Conservation (phyloP, 1,140 invertebrate genomes). For the Cotesia vestalis region DNA sequence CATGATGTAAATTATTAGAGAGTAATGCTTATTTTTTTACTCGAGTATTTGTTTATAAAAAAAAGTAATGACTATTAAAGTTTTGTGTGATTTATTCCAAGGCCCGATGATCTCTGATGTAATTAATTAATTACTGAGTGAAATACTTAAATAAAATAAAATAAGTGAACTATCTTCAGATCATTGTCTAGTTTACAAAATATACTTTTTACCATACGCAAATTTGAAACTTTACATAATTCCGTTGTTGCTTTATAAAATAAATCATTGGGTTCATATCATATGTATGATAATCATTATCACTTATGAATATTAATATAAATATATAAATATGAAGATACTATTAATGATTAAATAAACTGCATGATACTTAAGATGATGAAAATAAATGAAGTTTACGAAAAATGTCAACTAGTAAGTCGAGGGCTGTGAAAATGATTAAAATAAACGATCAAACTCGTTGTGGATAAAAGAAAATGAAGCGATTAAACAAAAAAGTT, state of each 20-base stretch:
- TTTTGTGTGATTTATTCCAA: slow-evolving; percentile 3
- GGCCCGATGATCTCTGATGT: slow-evolving; percentile 6
- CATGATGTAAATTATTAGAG: slow-evolving; percentile 17
- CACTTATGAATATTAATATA: neutral
- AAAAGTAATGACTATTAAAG: slow-evolving; percentile 3
- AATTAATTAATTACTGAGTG: neutral
- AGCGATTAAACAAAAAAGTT: slow-evolving; percentile 7
- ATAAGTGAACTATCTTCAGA: neutral
- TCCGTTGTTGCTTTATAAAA: neutral
- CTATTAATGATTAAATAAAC: slow-evolving; percentile 10
- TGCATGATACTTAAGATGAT: slow-evolving; percentile 27
- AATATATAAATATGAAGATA: neutral
- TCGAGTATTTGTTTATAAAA: slow-evolving; percentile 13
- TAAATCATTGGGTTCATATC: slow-evolving; percentile 19
- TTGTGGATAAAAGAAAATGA: slow-evolving; percentile 7
- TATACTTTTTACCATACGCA: neutral
- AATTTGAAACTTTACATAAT: neutral
- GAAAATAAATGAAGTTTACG: neutral
- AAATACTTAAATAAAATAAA: neutral
- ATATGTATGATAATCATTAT: slow-evolving; percentile 26
- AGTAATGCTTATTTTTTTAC: slow-evolving; percentile 26
- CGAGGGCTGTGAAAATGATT: slow-evolving; percentile 26
- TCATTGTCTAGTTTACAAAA: slow-evolving; percentile 21
- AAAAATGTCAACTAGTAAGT: slow-evolving; percentile 14
- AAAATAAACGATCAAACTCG: neutral